Evolutionary conservation across 2,797 vertebrate genomes (phyloP), one percentile per base, ranked within the genome.

Genomic region (Gallinago solitaria): DNA sequence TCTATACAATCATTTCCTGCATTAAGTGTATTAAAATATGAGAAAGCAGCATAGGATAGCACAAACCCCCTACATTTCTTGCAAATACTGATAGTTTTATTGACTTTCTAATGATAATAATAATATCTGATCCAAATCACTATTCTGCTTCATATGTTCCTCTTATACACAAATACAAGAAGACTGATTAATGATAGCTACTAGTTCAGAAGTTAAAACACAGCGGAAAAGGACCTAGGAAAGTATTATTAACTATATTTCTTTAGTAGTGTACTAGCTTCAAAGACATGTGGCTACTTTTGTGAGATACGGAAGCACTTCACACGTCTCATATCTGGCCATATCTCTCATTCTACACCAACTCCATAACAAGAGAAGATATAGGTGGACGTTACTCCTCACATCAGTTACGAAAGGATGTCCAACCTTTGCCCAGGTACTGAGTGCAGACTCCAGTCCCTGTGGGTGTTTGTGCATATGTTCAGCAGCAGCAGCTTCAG

Each of bases 71-170:
- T 75, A 18, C 8, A 32, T 59, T 60, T 79, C 59, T 81, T 92
- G 53, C 18, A 77, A 78, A 61, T 76, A 69, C 25, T 87, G 43
- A 56, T 30, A 45, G 23, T 33, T 83, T 18, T 90, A 79, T 70
- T 94, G n/a, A 93, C 39, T 93, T 61, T 65, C 59, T 95, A 68
- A 89, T 54, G 32, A 93, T 75, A 75, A 83, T 30, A 75, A 83
- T 32, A 90, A 59, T 78, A 82, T 65, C 63, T 33, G 32, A 65
- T n/a, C 27, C 33, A 91, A 74, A 63, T 30, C 86, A 88, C 47
- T 90, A 43, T 35, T 82, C 45, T 83, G 37, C 56, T 92, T 43
- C 28, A 19, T 80, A 8, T 4, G n/a, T 76, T 92, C 50, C 15
- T 77, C 57, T 86, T 83, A 68, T 61, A 12, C 33, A 56, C 4